phyloP scores from a whole-genome alignment of 2,797 vertebrate species.

The Anguilla anguilla region DNA sequence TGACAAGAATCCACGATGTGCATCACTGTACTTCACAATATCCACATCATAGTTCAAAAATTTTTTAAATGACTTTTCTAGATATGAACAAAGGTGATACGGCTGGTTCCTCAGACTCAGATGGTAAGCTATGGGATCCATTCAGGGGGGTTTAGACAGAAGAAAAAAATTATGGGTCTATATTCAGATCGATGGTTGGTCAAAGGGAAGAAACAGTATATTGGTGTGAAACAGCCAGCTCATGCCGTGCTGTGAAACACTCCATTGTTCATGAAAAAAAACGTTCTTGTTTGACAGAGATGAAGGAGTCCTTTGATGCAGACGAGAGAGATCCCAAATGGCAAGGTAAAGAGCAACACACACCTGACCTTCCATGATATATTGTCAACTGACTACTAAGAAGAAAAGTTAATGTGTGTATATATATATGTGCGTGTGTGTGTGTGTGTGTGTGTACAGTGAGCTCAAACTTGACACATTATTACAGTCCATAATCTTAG shows the following conservation, averaged over 20 bases:
- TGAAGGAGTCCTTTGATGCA: conserved; percentile 28
- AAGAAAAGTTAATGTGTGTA: not conserved
- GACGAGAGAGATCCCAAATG: not conserved
- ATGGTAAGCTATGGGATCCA: conserved; percentile 33
- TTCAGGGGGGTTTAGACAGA: not conserved
- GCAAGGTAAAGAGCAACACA: conserved; percentile 16
- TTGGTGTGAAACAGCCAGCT: conserved; percentile 24
- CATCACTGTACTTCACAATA: not conserved
- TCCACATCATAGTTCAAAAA: not conserved
- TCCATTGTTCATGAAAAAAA: conserved; percentile 3
- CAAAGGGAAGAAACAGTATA: conserved; percentile 27
- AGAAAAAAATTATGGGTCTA: not conserved
- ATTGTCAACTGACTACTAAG: not conserved
- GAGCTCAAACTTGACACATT: too few species aligned
- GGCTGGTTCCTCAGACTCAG: conserved; percentile 22
- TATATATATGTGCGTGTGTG: not conserved
- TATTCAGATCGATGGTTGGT: not conserved
- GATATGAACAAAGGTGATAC: conserved; percentile 38
- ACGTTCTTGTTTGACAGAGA: conserved; percentile 25
- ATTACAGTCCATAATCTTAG: too few species aligned
- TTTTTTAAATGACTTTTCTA: conserved; percentile 7
- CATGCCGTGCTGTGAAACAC: not conserved
- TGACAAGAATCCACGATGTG: not conserved
- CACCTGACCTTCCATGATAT: not conserved
- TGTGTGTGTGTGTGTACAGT: not conserved